Evolutionary conservation across 37 sponge, comb jelly and placozoan genomes (phyloP).

Genomic region (Crambe crambe): DNA sequence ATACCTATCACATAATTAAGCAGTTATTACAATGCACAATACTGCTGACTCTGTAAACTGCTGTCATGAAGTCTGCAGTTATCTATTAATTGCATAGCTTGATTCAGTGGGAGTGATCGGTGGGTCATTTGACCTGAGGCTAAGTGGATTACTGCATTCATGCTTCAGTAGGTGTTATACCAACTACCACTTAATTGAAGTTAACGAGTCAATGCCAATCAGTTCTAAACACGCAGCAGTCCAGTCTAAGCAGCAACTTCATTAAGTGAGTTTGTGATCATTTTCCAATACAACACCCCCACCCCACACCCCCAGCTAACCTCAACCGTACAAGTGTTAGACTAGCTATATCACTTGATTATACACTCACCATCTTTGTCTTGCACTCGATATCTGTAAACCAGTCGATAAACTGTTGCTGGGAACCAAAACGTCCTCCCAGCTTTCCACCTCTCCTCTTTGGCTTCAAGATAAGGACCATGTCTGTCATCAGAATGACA

Average conservation of each 20-base stretch:
- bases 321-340: neutral
- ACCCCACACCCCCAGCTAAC: neutral
- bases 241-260: no score
- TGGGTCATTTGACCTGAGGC: no score
- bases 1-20: neutral
- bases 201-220: no score
- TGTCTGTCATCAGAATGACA: constrained; percentile 49
- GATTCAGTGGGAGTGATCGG: no score
- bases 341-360: neutral
- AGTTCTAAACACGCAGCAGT: no score
- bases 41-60: neutral
- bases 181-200: no score
- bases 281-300: neutral
- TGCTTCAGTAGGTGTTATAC: no score
- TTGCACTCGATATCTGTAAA: constrained; percentile 45
- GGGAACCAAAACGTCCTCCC: neutral
- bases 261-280: no score
- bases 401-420: constrained; percentile 41
- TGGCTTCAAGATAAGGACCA: constrained; percentile 43
- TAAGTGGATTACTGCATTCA: no score
- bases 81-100: no score
- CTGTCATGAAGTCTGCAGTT: no score
- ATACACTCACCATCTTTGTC: constrained; percentile 28
- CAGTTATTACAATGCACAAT: neutral
- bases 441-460: constrained; percentile 11